Evolutionary conservation across 2,797 vertebrate genomes (phyloP).

Genomic region (Periophthalmus magnuspinnatus): DNA sequence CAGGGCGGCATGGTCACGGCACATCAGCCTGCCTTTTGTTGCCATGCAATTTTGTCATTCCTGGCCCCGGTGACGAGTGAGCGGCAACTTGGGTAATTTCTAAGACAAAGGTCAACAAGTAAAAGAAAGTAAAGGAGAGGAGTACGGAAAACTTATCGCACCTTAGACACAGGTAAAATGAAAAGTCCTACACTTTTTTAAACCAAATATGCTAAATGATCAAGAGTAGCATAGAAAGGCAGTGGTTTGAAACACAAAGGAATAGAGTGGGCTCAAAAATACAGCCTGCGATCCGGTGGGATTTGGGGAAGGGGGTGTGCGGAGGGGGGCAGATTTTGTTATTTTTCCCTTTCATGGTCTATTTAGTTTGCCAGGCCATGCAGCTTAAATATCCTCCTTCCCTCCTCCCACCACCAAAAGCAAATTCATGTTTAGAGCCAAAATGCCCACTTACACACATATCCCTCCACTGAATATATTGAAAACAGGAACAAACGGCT

Average conservation of each 20-base stretch:
- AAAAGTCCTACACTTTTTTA: constrained; percentile 36
- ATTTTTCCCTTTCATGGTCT: constrained; percentile 70
- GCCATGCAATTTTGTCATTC: constrained; percentile 68
- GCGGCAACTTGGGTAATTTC: constrained; percentile 62
- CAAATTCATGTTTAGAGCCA: constrained; percentile 38
- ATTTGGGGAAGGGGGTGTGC: constrained; percentile 31
- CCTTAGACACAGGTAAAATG: constrained; percentile 33
- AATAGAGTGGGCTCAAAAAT: constrained; percentile 41
- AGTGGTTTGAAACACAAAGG: constrained; percentile 63
- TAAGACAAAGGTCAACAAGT: constrained; percentile 76
- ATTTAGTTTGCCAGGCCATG: constrained; percentile 67
- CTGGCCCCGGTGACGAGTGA: constrained; percentile 41
- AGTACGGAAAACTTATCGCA: constrained; percentile 75
- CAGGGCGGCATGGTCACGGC: constrained; percentile 57
- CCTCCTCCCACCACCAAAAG: constrained; percentile 25
- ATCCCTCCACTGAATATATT: not conserved
- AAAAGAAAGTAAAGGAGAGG: constrained; percentile 66
- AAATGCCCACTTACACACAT: constrained; percentile 17
- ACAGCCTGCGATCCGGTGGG: constrained; percentile 50
- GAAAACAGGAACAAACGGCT: constrained; percentile 13
- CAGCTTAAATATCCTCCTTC: constrained; percentile 54
- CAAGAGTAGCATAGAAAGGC: constrained; percentile 51
- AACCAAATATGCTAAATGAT: constrained; percentile 47
- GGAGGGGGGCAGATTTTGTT: constrained; percentile 49
- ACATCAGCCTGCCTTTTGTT: constrained; percentile 63